Percentiles rank a stretch among this genome's conserved stretches.
Conservation (phyloP, 2,888 invertebrate species). For the Argynnis bischoffii region DNA sequence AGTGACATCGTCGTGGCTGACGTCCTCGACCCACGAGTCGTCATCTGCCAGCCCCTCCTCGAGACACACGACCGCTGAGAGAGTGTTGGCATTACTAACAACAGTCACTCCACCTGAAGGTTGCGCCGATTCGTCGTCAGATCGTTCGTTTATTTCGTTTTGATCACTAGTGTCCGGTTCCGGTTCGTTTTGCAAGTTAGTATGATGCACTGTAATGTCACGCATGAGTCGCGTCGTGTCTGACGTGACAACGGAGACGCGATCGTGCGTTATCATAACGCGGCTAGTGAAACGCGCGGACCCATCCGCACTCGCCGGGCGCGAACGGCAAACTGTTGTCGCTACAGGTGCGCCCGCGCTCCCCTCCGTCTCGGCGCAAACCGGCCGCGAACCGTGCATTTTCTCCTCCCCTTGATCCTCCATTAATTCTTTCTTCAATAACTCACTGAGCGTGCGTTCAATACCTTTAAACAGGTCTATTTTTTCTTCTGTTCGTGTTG, state of each 20-base stretch:
- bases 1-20: conserved; percentile 89
- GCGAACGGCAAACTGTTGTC: conserved; percentile 79
- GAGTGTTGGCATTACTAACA: conserved; percentile 86
- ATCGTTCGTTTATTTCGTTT: conserved; percentile 71
- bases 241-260: conserved; percentile 88
- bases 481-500: conserved; percentile 57
- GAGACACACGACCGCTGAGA: conserved; percentile 87
- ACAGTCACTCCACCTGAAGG: conserved; percentile 85
- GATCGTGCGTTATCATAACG: conserved; percentile 94
- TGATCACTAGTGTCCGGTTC: conserved; percentile 55
- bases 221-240: conserved; percentile 88
- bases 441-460: conserved; percentile 79
- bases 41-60: conserved; percentile 95
- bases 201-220: conserved; percentile 85
- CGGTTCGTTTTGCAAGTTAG: conserved; percentile 83
- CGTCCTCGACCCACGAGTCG: conserved; percentile 95
- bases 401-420: conserved; percentile 77
- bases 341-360: conserved; percentile 77
- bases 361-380: conserved; percentile 70
- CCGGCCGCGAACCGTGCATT: conserved; percentile 72
- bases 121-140: conserved; percentile 73
- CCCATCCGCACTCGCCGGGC: conserved; percentile 80
- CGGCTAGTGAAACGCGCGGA: conserved; percentile 91
- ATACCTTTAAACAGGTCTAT: conserved; percentile 80
- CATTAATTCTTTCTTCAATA: conserved; percentile 80